Conservation (phyloP, 1,140 invertebrate genomes). For the Drosophila asahinai region DNA sequence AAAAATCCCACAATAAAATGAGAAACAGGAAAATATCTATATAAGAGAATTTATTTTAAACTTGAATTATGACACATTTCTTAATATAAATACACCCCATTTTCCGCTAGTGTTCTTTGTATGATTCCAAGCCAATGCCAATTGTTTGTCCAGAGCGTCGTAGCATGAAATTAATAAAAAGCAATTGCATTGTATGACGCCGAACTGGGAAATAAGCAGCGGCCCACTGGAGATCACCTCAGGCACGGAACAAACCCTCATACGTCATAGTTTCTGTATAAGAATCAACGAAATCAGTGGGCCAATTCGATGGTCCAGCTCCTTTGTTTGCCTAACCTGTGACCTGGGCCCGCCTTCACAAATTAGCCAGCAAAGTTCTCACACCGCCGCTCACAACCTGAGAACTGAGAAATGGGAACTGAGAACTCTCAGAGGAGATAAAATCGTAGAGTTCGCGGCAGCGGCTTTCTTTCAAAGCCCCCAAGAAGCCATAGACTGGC, state of each 20-base stretch:
- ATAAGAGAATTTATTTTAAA: background rate
- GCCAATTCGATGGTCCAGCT: slow-evolving; percentile 9
- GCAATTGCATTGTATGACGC: slow-evolving; percentile 54
- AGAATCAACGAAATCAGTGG: slow-evolving; percentile 10
- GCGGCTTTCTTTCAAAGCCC: slow-evolving; percentile 18
- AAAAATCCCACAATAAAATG: background rate
- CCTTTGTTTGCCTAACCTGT: slow-evolving; percentile 30
- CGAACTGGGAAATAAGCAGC: slow-evolving; percentile 64
- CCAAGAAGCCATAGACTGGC: slow-evolving; percentile 3
- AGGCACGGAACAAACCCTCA: slow-evolving; percentile 8
- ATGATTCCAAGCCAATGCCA: slow-evolving; percentile 1
- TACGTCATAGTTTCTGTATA: slow-evolving; percentile 14
- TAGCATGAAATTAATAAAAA: slow-evolving; percentile 83
- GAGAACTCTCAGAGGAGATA: slow-evolving; percentile 41
- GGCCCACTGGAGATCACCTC: slow-evolving; percentile 36
- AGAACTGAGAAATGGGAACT: slow-evolving; percentile 10
- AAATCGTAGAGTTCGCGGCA: slow-evolving; percentile 36
- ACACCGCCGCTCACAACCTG: slow-evolving; percentile 5
- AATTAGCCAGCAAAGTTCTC: slow-evolving; percentile 31
- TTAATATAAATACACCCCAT: background rate
- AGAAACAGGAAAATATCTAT: background rate
- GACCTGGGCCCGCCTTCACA: slow-evolving; percentile 18
- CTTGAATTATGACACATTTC: background rate
- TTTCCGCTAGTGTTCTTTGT: slow-evolving; percentile 6
- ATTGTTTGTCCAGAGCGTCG: slow-evolving; percentile 71